Conservation (phyloP, 2,113 vertebrate species). For the Urocolius indicus region DNA sequence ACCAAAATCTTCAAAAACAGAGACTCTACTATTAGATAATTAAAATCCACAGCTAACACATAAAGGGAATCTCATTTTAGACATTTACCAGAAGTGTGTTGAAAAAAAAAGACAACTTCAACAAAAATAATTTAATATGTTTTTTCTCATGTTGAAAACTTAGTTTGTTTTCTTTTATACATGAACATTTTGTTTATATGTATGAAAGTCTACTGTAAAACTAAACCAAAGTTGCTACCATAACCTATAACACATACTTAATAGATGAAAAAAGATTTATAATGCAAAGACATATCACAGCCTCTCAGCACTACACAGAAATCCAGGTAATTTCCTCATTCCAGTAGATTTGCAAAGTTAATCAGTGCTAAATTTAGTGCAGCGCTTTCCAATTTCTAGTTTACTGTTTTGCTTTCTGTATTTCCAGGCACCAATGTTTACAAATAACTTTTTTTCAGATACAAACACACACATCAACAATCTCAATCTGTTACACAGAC, state of each 20-base stretch:
- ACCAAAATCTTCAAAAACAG: accelerated
- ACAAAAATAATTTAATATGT: not conserved
- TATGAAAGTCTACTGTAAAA: not conserved
- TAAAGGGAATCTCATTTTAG: not conserved
- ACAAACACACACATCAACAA: not conserved
- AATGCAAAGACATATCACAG: not conserved
- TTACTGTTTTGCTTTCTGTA: not conserved
- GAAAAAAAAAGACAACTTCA: not conserved
- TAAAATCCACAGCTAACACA: not conserved
- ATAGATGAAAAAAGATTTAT: not conserved
- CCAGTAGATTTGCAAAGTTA: not conserved
- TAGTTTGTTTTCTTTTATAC: not conserved
- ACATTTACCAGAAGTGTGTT: not conserved
- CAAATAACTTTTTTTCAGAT: not conserved
- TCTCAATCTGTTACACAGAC: not conserved
- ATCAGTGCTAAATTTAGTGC: not conserved
- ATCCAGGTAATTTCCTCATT: not conserved
- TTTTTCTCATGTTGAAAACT: not conserved
- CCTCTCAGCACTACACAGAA: not conserved
- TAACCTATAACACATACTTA: not conserved
- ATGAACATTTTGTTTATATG: not conserved
- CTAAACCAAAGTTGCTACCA: not conserved
- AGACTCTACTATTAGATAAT: not conserved
- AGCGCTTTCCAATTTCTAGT: not conserved
- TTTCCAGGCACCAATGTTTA: not conserved